Percentiles rank a stretch among this genome's conserved stretches.
These are phyloP conservation scores for Leptosomus discolor DNA, from an alignment of 2,113 vertebrate species.

Conservation along the genomic window DNA sequence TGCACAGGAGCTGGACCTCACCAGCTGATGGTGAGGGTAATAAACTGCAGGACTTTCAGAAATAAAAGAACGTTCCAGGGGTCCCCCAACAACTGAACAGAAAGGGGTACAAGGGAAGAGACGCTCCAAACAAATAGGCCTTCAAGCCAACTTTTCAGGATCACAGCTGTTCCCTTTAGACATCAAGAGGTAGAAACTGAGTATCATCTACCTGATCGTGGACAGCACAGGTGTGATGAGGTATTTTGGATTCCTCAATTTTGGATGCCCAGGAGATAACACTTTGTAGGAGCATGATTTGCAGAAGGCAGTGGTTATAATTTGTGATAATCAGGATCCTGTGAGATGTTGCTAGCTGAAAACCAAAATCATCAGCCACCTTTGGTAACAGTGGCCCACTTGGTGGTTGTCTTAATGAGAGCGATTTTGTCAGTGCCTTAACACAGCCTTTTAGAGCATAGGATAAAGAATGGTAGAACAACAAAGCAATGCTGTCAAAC, in stretches of 20 bases:
- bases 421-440: not conserved
- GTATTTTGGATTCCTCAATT: not conserved
- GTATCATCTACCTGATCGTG: not conserved
- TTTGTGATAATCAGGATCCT: not conserved
- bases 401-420: conserved; percentile 19
- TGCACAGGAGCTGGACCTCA: not conserved
- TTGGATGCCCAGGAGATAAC: not conserved
- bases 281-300: not conserved
- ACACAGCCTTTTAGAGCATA: not conserved
- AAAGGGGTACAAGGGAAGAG: not conserved
- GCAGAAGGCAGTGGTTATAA: not conserved
- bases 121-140: not conserved
- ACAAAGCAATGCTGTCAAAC: conserved; percentile 24
- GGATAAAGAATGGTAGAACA: conserved; percentile 11
- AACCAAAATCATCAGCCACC: not conserved
- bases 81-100: not conserved
- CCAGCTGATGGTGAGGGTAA: not conserved
- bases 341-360: not conserved
- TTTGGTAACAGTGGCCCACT: not conserved
- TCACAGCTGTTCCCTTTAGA: not conserved
- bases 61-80: not conserved
- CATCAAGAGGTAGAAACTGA: not conserved
- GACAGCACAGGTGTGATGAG: not conserved
- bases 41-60: not conserved
- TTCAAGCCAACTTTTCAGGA: not conserved